Evolutionary conservation across 2,888 invertebrate species (phyloP).

Genomic region (Drosophila phalerata): DNA sequence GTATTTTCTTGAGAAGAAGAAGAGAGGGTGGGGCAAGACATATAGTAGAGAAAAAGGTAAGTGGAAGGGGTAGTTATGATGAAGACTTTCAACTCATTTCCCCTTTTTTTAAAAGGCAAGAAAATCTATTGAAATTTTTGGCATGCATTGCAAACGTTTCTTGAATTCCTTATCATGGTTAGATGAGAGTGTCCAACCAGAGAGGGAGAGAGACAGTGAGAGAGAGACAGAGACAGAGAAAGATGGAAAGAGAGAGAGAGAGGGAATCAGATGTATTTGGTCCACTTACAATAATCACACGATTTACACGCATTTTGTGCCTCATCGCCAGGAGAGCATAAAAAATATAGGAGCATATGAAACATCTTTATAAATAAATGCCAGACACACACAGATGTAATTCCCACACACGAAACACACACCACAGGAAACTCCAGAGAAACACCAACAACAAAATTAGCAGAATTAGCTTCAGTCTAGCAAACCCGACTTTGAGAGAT

Average conservation of each 20-base stretch:
- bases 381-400: conserved; percentile 42
- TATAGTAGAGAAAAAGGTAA: neutral
- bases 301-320: conserved; percentile 76
- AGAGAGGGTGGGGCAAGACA: too few species aligned
- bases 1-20: neutral
- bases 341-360: conserved; percentile 35
- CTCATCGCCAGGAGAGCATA: conserved; percentile 18
- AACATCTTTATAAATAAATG: conserved; percentile 72
- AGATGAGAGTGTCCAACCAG: neutral
- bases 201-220: neutral
- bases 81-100: conserved; percentile 53
- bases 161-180: conserved; percentile 60
- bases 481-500: neutral
- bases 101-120: neutral
- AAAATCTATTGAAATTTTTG: conserved; percentile 53
- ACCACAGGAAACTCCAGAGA: neutral
- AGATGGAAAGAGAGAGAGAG: neutral
- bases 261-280: conserved; percentile 46
- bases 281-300: conserved; percentile 78
- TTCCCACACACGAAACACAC: conserved; percentile 2
- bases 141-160: conserved; percentile 46
- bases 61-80: neutral
- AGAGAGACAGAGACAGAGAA: neutral
- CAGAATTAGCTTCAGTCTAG: neutral
- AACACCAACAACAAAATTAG: neutral